phyloP scores from a whole-genome alignment of 2,888 invertebrate genomes.

The Molorchus minor region DNA sequence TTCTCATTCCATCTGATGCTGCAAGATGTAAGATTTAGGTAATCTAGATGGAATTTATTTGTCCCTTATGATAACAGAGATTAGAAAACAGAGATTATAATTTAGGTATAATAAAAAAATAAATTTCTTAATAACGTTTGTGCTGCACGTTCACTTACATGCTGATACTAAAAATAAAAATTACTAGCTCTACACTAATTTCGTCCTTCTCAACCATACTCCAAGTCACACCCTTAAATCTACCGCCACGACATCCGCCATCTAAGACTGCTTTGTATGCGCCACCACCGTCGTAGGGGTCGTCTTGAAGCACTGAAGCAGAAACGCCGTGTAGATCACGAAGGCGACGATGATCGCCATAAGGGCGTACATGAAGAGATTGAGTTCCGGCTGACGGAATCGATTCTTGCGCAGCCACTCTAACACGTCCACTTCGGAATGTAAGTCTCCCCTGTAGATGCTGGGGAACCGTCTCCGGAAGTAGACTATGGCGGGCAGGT shows the following conservation, averaged over 20 bases:
- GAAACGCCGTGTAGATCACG: conserved; percentile 88
- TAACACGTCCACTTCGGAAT: conserved; percentile 85
- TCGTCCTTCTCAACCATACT: too few relatives aligned
- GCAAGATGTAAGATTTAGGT: too few relatives aligned
- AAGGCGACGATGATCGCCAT: conserved; percentile 87
- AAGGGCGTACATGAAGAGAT: conserved; percentile 93
- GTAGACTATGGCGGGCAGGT: conserved; percentile 90
- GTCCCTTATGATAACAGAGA: too few relatives aligned
- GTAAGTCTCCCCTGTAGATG: conserved; percentile 84
- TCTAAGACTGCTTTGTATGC: conserved; percentile 69
- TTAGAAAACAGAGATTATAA: too few relatives aligned
- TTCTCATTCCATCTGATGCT: too few relatives aligned
- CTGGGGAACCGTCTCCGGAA: conserved; percentile 92
- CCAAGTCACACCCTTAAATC: too few relatives aligned
- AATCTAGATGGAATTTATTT: too few relatives aligned
- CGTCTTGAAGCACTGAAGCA: conserved; percentile 88
- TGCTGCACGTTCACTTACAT: too few relatives aligned
- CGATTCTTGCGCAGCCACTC: conserved; percentile 94
- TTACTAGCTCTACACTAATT: too few relatives aligned
- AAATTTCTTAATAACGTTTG: too few relatives aligned
- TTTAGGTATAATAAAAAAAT: too few relatives aligned
- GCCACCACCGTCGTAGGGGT: conserved; percentile 69
- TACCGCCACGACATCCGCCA: neutral
- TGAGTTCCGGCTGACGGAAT: conserved; percentile 90
- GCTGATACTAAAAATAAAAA: too few relatives aligned